A percentile compares a stretch with the other conserved stretches of the same genome.
Conservation (phyloP, 2,797 vertebrate genomes). For the Acestrorhynchus altus region DNA sequence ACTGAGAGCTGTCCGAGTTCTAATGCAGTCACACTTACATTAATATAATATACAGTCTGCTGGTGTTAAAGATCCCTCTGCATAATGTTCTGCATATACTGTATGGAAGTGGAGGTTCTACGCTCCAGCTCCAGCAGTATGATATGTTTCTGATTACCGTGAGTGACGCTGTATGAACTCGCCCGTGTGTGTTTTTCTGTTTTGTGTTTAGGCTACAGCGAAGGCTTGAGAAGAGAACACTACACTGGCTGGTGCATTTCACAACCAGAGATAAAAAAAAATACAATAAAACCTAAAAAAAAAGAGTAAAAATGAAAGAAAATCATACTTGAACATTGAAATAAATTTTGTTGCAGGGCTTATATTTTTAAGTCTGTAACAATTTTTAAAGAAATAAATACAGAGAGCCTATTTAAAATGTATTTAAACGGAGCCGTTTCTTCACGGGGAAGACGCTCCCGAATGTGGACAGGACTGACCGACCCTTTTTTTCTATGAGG, state of each 20-base stretch:
- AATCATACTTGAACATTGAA: slow-evolving; percentile 69
- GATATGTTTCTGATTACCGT: neutral
- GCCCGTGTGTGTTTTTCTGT: slow-evolving; percentile 43
- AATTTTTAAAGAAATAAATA: slow-evolving; percentile 67
- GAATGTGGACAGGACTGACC: slow-evolving; percentile 67
- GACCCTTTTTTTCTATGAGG: slow-evolving; percentile 62
- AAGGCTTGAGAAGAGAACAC: slow-evolving; percentile 51
- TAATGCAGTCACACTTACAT: too few relatives aligned
- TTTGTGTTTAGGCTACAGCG: slow-evolving; percentile 60
- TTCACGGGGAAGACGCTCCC: slow-evolving; percentile 59
- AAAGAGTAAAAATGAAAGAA: slow-evolving; percentile 63
- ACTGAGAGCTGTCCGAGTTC: too few relatives aligned
- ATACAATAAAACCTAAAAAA: slow-evolving; percentile 57
- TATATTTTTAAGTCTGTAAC: slow-evolving; percentile 71
- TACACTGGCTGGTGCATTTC: slow-evolving; percentile 54
- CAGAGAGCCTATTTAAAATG: slow-evolving; percentile 55
- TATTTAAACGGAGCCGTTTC: slow-evolving; percentile 57
- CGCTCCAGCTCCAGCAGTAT: too few relatives aligned
- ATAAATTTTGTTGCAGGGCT: slow-evolving; percentile 66
- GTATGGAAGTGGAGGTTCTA: too few relatives aligned
- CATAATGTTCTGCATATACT: too few relatives aligned
- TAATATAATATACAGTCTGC: too few relatives aligned
- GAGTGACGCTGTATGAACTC: neutral
- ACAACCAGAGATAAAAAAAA: slow-evolving; percentile 55
- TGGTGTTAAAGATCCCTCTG: too few relatives aligned